Conservation (phyloP, 1,140 invertebrate genomes). For the Drosophila ficusphila region DNA sequence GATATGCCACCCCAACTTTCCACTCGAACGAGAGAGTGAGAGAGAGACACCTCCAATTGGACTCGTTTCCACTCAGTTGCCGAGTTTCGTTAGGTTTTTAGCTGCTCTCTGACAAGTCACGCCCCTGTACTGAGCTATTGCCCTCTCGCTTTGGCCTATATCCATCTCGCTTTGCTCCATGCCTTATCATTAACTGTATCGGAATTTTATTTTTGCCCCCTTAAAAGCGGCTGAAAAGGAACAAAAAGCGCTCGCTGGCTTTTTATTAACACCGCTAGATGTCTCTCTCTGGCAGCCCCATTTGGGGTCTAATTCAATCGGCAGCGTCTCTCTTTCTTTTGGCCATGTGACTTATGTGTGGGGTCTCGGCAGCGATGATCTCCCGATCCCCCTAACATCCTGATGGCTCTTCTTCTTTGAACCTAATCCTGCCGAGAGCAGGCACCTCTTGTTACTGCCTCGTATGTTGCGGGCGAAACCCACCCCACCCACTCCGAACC, state of each 20-base stretch:
- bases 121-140: background rate
- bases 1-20: slow-evolving; percentile 8
- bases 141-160: slow-evolving; percentile 6
- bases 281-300: slow-evolving; percentile 76
- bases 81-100: slow-evolving; percentile 52
- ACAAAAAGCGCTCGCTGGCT: slow-evolving; percentile 55
- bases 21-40: slow-evolving; percentile 12
- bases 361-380: slow-evolving; percentile 16
- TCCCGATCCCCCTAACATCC: slow-evolving; percentile 36
- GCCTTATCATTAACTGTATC: slow-evolving; percentile 81
- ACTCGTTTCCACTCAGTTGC: slow-evolving; percentile 16
- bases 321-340: slow-evolving; percentile 37
- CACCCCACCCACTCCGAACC: slow-evolving; percentile 8
- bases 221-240: slow-evolving; percentile 14
- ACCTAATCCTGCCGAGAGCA: slow-evolving; percentile 74
- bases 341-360: slow-evolving; percentile 23
- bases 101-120: slow-evolving; percentile 5
- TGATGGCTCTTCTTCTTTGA: slow-evolving; percentile 50
- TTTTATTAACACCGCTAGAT: slow-evolving; percentile 81
- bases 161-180: slow-evolving; percentile 17
- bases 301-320: slow-evolving; percentile 74
- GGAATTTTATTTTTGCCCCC: slow-evolving; percentile 58
- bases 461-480: slow-evolving; percentile 60
- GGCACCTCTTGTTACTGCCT: slow-evolving; percentile 76
- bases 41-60: slow-evolving; percentile 30